Evolutionary conservation across 1,140 invertebrate species (phyloP).

Genomic region (Metopolophium dirhodum): DNA sequence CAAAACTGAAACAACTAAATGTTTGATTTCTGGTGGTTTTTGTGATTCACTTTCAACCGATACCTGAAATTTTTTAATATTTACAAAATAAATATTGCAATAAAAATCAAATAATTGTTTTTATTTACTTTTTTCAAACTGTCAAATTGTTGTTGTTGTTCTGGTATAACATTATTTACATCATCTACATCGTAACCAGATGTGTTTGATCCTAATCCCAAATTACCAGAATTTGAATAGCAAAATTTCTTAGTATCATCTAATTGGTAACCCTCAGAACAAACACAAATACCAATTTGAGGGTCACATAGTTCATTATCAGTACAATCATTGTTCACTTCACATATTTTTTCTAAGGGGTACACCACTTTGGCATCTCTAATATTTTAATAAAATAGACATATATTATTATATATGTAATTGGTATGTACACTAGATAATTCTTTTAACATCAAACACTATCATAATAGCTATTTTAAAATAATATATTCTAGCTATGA

Average conservation of each 20-base stretch:
- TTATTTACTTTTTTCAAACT: conserved; percentile 48
- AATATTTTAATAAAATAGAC: conserved; percentile 57
- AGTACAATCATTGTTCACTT: conserved; percentile 66
- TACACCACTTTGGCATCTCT: conserved; percentile 65
- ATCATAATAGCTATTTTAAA: neutral
- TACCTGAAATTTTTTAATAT: conserved; percentile 59
- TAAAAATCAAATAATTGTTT: neutral
- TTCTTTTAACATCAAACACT: neutral
- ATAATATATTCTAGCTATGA: too few relatives aligned
- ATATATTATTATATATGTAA: neutral
- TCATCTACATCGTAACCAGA: conserved; percentile 25
- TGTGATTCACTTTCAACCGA: conserved; percentile 60
- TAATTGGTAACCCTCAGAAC: conserved; percentile 66
- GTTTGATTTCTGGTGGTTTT: conserved; percentile 66
- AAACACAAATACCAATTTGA: conserved; percentile 65
- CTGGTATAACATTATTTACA: neutral
- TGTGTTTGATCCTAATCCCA: conserved; percentile 7
- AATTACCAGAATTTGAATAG: neutral
- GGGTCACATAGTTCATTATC: conserved; percentile 66
- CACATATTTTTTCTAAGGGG: conserved; percentile 64
- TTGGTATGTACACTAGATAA: neutral
- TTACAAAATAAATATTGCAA: conserved; percentile 60
- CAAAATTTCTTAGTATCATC: conserved; percentile 44
- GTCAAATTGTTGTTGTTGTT: conserved; percentile 42
- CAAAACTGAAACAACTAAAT: conserved; percentile 78